Evolutionary conservation across 2,113 vertebrate species (phyloP), one percentile per base, ranked within the genome.

Genomic region (Chascanopsetta lugubris): DNA sequence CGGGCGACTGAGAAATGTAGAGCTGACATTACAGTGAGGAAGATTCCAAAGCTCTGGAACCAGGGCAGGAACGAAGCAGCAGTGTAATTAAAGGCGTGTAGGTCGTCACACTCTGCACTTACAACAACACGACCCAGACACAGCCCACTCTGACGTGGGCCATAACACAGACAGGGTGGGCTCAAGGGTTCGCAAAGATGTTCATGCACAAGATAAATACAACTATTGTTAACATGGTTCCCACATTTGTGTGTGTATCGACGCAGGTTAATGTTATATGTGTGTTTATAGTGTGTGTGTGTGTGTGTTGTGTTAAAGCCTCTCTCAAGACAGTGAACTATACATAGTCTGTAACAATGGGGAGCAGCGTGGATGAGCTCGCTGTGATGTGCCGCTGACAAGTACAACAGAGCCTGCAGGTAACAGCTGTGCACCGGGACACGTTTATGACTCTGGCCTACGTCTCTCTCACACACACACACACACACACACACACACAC

Each of bases 381-480:
- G 54, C 40, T 63, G 42, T 76, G 79, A 87, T 51, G 72, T 27
- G 49, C 50, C 36, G 54, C 66, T 87, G 86, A 86, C 85, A 87
- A 77, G 26, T 72, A 75, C 77, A 69, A 69, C 79, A 84, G 64
- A 86, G 80, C 56, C 63, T 21, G 27, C 85, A 89, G 88, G 88
- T 89, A 89, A 85, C 89, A 91, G 89, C 89, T 90, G 88, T 73
- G 61, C 7, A 51, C 68, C 74, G 59, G 15, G 62, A 62, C 54
- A 77, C 68, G 60, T 81, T 83, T 61, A 87, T 20, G 77, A 75
- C 72, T 79, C 57, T 47, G 27, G 71, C 60, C 48, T 54, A n/a
- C 34, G 27, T 21, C 29, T 54, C 18, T 21, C 34, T 47, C 77
- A 50, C 80, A 47, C 65, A 38, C 54, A 25, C 73, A 38, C 59